Evolutionary conservation across 1,140 invertebrate species (phyloP).

Genomic region (Zaprionus nigranus): DNA sequence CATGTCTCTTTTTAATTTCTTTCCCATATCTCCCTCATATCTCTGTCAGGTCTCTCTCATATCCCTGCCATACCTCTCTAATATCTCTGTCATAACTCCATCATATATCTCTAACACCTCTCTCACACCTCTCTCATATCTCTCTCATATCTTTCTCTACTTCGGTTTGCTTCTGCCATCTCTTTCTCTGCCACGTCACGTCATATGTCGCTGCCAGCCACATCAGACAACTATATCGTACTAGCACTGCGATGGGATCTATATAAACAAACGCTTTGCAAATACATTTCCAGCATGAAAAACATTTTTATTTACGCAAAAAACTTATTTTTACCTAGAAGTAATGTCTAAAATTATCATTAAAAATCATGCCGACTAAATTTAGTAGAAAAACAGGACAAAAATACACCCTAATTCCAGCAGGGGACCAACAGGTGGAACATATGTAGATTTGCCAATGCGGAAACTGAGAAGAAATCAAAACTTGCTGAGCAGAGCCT

Average conservation of each 20-base stretch:
- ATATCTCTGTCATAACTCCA: no score
- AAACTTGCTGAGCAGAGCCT: no score
- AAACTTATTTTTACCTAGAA: constrained; percentile 5
- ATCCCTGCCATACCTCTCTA: neutral
- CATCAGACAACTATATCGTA: neutral
- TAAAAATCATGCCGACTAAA: constrained; percentile 1
- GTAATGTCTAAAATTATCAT: constrained; percentile 2
- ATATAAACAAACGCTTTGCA: neutral
- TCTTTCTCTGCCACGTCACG: neutral
- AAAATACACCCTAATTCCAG: neutral
- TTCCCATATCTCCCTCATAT: no score
- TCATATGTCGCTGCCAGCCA: neutral
- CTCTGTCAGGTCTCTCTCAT: no score
- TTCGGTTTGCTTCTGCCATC: neutral
- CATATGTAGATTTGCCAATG: no score
- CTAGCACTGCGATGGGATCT: neutral
- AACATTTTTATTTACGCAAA: neutral
- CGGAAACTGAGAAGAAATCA: no score
- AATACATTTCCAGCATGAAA: neutral
- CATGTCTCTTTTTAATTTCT: no score
- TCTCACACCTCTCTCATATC: no score
- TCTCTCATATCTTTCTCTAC: neutral
- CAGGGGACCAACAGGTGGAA: neutral
- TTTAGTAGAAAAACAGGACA: neutral
- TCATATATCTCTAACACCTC: neutral